Percentiles rank a stretch among this genome's conserved stretches.
phyloP scores from a whole-genome alignment of 2,113 vertebrate species.

The Puma concolor region DNA sequence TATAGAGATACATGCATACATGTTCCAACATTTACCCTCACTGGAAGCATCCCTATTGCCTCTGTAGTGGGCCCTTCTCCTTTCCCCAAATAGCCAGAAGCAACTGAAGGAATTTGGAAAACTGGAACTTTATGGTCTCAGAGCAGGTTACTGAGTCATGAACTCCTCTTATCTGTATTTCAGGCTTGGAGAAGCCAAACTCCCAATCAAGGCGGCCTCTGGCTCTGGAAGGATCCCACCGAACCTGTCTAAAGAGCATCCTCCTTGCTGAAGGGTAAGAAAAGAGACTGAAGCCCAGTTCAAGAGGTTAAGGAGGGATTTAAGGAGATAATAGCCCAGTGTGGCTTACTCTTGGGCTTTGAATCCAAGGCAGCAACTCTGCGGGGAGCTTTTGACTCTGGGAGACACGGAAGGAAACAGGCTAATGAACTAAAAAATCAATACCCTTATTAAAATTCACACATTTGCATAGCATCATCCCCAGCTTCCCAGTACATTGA shows the following conservation, averaged over 20 bases:
- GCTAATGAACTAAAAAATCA: neutral
- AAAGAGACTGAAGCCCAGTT: neutral
- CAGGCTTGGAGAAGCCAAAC: neutral
- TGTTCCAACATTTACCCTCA: neutral
- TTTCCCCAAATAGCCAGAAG: conserved; percentile 56
- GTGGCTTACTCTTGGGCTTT: conserved; percentile 12
- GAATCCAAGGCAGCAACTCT: neutral
- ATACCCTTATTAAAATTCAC: neutral
- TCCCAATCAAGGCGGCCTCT: neutral
- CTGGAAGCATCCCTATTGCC: conserved; percentile 60
- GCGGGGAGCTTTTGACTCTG: neutral
- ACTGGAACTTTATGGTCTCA: conserved; percentile 63
- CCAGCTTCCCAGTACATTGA: conserved; percentile 17
- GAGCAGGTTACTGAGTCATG: conserved; percentile 40
- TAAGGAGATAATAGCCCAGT: neutral
- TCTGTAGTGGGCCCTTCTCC: conserved; percentile 65
- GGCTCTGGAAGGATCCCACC: neutral
- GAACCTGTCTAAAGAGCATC: neutral
- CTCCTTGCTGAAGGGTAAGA: conserved; percentile 24
- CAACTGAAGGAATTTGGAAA: conserved; percentile 42
- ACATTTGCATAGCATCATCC: conserved; percentile 64
- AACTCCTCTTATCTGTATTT: neutral
- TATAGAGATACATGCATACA: neutral
- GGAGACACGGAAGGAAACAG: neutral
- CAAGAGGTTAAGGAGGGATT: neutral